Base-by-base conservation (phyloP, 1,140 invertebrate species). In the Cephus cinctus region DNA sequence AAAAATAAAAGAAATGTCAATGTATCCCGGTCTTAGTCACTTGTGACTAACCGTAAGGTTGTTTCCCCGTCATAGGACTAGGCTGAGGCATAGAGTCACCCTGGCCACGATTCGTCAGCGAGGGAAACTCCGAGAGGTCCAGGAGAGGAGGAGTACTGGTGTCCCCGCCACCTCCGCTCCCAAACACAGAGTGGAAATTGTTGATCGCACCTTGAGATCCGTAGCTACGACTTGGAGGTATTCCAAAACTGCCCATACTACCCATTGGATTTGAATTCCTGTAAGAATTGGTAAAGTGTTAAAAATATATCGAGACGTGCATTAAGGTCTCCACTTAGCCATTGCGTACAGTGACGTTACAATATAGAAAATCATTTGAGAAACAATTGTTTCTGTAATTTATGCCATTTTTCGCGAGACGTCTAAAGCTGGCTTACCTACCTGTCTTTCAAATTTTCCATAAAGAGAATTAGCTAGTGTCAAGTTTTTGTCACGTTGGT, bases 101-200 rank as follows among this genome's bases (percentile, higher is more conserved):
- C 63, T 84, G 83, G 75, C 85, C 83, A 70, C 88, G 82, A 72
- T 87, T 88, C 58, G 90, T 93, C 65, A 94, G 79, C 50, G 90
- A 93, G 53, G 92, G 92, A 75, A 94, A 94, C 75, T 94, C 91
- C 58, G 89, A 92, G 43, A 90, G 82, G 78, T 94, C 92, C 57
- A 94, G 79, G 45, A 92, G 79, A 47, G 90, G 86, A 35, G 90
- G 89, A 64, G 88, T 90, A 66, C 83, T 86, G 62, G 84, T 84
- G 63, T 88, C 88, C 42, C 81, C 86, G 48, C 75, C 76, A 18
- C 76, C 78, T 50, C 71, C 74, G 53, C 69, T 70, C 46, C 84
- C 83, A 70, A 91, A 90, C 74, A 90, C 87, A 66, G 86, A 86
- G 72, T 90, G 87, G 77, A 86, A 86, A 75, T 78, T 83, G 67